Conservation (phyloP, 2,888 invertebrate genomes). For the Amiota communis region DNA sequence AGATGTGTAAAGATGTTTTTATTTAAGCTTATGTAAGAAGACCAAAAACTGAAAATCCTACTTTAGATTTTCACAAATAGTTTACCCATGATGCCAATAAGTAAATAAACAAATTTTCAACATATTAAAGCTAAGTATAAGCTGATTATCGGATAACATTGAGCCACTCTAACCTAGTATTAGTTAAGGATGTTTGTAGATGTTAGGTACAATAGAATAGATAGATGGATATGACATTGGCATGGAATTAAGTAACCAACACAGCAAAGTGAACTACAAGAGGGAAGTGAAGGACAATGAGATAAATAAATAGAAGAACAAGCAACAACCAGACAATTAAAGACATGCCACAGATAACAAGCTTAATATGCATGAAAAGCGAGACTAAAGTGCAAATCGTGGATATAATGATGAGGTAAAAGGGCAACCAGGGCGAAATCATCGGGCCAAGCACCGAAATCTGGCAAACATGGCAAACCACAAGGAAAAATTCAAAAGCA, state of each 20-base stretch:
- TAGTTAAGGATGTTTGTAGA: too few relatives aligned
- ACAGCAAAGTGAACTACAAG: too few relatives aligned
- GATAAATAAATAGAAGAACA: slow-evolving; percentile 8
- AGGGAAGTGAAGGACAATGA: neutral
- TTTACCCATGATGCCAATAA: neutral
- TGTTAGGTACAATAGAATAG: too few relatives aligned
- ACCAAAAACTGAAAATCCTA: too few relatives aligned
- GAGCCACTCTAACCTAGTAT: too few relatives aligned
- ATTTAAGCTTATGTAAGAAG: too few relatives aligned
- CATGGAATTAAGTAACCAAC: too few relatives aligned
- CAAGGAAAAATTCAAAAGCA: too few relatives aligned
- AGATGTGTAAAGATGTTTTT: too few relatives aligned
- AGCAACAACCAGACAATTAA: slow-evolving; percentile 28
- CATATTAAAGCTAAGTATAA: slow-evolving; percentile 18
- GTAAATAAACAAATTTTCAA: slow-evolving; percentile 27
- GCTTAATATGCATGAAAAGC: slow-evolving; percentile 24
- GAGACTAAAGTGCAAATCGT: slow-evolving; percentile 3
- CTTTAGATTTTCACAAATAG: too few relatives aligned
- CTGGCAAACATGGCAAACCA: too few relatives aligned
- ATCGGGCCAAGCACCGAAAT: neutral
- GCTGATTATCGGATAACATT: slow-evolving; percentile 17
- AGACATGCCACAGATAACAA: slow-evolving; percentile 29
- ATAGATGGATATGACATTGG: too few relatives aligned
- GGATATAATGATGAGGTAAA: neutral
- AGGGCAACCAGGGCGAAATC: slow-evolving; percentile 1